Base-by-base conservation (phyloP, 2,888 invertebrate species). In the Anodontia alba region DNA sequence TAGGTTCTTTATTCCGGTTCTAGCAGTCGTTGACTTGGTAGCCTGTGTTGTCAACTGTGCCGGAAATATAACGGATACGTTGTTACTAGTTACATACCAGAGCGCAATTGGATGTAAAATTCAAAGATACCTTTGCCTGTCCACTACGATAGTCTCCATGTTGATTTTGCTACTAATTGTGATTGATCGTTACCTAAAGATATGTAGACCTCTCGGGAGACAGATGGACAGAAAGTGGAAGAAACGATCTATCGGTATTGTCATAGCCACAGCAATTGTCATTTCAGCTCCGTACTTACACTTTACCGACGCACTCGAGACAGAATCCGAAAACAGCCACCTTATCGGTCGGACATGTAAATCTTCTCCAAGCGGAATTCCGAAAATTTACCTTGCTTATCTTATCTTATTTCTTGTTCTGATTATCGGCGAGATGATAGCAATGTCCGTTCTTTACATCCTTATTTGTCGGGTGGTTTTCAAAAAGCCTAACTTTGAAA, bases 261-360 rank as follows among this genome's bases (percentile, higher is more conserved):
- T 49, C 49, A 20, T 49, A 5, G 20, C 20, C 5, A 20, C 49
- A 5, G 49, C 49, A 5, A 20, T 10, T 8, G 20, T 49, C 3
- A 0, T 72, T 8, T 36, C 72, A 1, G 36, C 20, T 3, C 72
- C 72, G 2, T 72, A 23, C 17, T 38, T 72, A 15, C 33, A 26
- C 1, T 54, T 72, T 38, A 57, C 54, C 20, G 57, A 57, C 10
- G 2, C 72, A n/a, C 33, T 26, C n/a, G 57, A 72, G 29, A 31
- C 57, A 20, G 17, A 62, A 8, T 5, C 7, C 12, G 33, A 23
- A 0, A 0, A 54, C 7, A 20, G 23, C 3, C 7, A 51, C 5
- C 31, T 49, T 20, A 70, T 46, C 5, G 71, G 71, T 29, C 10
- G 12, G 23, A 42, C 51, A 8, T 71, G 71, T 20, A 71, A 51